Evolutionary conservation across 2,888 invertebrate species (phyloP), one percentile per base, ranked within the genome.

Genomic region (Caenorhabditis sp.): DNA sequence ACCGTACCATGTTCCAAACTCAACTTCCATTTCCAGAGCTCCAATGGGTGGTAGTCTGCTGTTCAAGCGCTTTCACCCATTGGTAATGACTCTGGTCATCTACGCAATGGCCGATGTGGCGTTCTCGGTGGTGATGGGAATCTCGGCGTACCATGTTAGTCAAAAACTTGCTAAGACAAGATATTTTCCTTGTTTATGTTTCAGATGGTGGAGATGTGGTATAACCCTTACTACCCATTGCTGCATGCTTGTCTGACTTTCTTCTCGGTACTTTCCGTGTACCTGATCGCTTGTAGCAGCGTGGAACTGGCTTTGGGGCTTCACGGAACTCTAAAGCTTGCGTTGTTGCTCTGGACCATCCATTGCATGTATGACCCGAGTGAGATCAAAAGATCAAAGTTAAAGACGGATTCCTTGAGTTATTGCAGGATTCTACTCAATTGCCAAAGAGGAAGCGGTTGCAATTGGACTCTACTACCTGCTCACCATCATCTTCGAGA

Each of bases 231-330:
- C 40, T 74, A 65, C 50, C 74, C 74, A 1, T 9, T 56, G 9
- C n/a, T 67, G 8, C 56, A 65, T 24, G 20, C 74, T 0, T 37
- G 37, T 11, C 24, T 67, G 1, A 22, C 58, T 0, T 24, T 67
- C 11, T 51, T 74, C 50, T 60, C 74, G 9, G 58, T 74, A 0
- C 5, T 74, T 13, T 74, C 74, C 5, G 74, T 74, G 24, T 74
- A 74, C 50, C 37, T 74, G 18, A 35, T 67, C n/a, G 74, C 74
- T 9, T 74, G 51, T 60, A 74, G 74, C 22, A 65, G 58, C 67
- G 28, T 74, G n/a, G 58, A 74, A 9, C 32, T 74, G 2, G 74
- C 65, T 8, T n/a, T 74, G 1, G 13, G 50, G 6, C 60, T 74
- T 22, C 74, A 74, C 32, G 74, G 74, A 0, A 6, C 50, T 0